Percentiles rank a stretch among this genome's conserved stretches.
phyloP scores from a whole-genome alignment of 2,797 vertebrate genomes.

The Petrocephalus sullivani region DNA sequence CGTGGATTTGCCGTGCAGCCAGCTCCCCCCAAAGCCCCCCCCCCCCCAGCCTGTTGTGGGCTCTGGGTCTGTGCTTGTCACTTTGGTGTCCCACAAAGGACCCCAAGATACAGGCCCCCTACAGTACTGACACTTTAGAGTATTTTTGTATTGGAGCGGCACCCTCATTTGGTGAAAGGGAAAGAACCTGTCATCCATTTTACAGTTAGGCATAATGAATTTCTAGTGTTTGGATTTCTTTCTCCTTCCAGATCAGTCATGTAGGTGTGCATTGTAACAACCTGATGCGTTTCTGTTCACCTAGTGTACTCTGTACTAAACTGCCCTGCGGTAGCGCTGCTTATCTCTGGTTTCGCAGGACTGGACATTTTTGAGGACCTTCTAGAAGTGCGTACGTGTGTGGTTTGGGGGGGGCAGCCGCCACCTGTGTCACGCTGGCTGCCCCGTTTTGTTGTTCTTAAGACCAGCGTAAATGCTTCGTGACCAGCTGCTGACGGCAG shows the following conservation, averaged over 20 bases:
- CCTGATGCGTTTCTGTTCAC: conserved; percentile 58
- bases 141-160: conserved; percentile 70
- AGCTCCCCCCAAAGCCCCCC: conserved; percentile 43
- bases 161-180: conserved; percentile 50
- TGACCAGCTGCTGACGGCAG: conserved; percentile 38
- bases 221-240: conserved; percentile 48
- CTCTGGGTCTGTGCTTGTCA: conserved; percentile 39
- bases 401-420: conserved; percentile 42
- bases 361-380: conserved; percentile 44
- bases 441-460: conserved; percentile 34
- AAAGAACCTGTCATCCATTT: conserved; percentile 43
- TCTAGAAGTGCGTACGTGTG: conserved; percentile 33
- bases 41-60: conserved; percentile 48
- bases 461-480: conserved; percentile 35
- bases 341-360: conserved; percentile 42
- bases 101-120: conserved; percentile 45
- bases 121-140: conserved; percentile 61
- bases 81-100: conserved; percentile 42
- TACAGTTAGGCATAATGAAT: conserved; percentile 58
- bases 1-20: conserved; percentile 61
- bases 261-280: conserved; percentile 59
- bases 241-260: conserved; percentile 48
- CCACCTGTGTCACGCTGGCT: conserved; percentile 50
- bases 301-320: conserved; percentile 60
- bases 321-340: conserved; percentile 53